These are phyloP conservation scores for Acridotheres tristis DNA, from an alignment of 2,797 vertebrate genomes.

Conservation along the genomic window DNA sequence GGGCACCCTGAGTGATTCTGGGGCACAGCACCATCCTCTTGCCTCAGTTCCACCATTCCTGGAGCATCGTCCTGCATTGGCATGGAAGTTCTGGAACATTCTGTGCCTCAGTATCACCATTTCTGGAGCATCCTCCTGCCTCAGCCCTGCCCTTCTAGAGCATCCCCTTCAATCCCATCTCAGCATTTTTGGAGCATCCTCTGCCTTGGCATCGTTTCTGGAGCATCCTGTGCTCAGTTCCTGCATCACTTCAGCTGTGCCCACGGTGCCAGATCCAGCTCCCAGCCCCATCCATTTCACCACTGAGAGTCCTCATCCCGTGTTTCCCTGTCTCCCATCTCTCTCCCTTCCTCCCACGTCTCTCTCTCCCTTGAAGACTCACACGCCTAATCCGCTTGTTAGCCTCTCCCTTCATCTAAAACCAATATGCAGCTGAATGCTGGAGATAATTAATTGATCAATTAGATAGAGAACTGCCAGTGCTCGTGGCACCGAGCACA, in stretches of 20 bases:
- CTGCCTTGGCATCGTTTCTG: not conserved
- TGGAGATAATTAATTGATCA: slow-evolving; percentile 59
- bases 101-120: not conserved
- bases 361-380: not conserved
- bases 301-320: too few species aligned
- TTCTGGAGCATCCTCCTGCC: not conserved
- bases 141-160: not conserved
- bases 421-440: slow-evolving; percentile 39
- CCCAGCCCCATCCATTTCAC: not conserved
- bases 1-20: not conserved
- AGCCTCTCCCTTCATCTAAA: slow-evolving; percentile 54
- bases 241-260: not conserved
- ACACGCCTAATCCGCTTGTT: not conserved
- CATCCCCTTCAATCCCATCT: not conserved
- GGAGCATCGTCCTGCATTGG: not conserved
- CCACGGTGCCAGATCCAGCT: not conserved
- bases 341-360: not conserved
- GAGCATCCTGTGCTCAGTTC: not conserved
- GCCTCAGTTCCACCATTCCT: not conserved
- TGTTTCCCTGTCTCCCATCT: not conserved
- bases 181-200: not conserved
- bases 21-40: not conserved
- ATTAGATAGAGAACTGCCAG: slow-evolving; percentile 47
- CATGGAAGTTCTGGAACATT: not conserved
- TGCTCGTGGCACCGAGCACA: not conserved